Percentiles rank a stretch among this genome's conserved stretches.
Evolutionary conservation across 2,113 vertebrate species (phyloP).

Genomic region (Mungos mungo): DNA sequence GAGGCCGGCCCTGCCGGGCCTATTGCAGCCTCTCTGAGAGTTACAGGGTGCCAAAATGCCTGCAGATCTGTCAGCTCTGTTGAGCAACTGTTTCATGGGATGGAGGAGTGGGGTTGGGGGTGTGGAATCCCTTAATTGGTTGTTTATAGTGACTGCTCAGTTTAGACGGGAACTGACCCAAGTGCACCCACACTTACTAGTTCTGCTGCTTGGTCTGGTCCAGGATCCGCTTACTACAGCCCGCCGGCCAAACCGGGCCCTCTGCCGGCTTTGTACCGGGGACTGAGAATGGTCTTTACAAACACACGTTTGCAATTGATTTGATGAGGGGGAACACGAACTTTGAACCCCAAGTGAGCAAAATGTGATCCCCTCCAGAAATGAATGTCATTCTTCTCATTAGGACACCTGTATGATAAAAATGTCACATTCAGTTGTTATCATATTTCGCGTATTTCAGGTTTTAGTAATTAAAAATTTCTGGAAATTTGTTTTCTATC

Average conservation of each 20-base stretch:
- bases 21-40: neutral
- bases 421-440: neutral
- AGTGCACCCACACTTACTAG: neutral
- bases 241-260: neutral
- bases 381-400: neutral
- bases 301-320: neutral
- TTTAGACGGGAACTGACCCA: neutral
- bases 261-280: neutral
- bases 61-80: slow-evolving; percentile 54
- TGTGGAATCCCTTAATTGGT: neutral
- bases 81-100: slow-evolving; percentile 61
- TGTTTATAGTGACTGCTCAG: neutral
- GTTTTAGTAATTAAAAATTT: neutral
- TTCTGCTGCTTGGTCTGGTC: neutral
- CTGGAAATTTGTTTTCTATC: neutral
- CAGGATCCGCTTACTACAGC: neutral
- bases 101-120: neutral
- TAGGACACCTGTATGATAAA: neutral
- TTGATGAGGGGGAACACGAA: neutral
- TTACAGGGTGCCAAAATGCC: slow-evolving; percentile 27
- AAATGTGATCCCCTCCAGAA: neutral
- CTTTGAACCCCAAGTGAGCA: neutral
- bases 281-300: neutral
- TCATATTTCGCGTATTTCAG: neutral
- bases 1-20: slow-evolving; percentile 40